phyloP scores from a whole-genome alignment of 2,113 vertebrate species.

The Serilophus lunatus region DNA sequence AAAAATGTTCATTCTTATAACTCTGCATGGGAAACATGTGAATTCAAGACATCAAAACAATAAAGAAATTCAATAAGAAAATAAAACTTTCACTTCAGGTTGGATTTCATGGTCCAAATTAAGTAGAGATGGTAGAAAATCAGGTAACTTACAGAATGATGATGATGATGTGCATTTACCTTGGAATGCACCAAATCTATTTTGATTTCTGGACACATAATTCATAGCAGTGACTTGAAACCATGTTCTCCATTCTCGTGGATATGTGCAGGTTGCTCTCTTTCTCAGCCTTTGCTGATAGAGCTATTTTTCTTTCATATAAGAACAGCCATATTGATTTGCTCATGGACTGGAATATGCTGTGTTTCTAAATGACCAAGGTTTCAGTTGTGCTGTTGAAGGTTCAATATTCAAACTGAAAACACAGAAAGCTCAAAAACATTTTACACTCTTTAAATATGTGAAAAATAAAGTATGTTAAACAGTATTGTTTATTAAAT shows the following conservation, averaged over 20 bases:
- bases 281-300: neutral
- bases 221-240: neutral
- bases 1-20: neutral
- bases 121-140: neutral
- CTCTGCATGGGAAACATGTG: neutral
- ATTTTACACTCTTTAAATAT: neutral
- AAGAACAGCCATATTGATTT: fast-evolving
- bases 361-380: neutral
- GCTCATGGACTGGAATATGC: neutral
- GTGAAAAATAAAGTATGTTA: neutral
- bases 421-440: neutral
- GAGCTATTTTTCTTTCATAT: neutral
- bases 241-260: fast-evolving
- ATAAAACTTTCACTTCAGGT: neutral
- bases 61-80: neutral
- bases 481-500: neutral
- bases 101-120: neutral
- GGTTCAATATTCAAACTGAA: neutral
- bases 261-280: neutral
- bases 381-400: neutral
- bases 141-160: neutral
- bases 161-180: neutral
- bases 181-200: neutral
- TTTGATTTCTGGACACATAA: neutral
- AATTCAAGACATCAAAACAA: neutral